phyloP scores from a whole-genome alignment of 2,797 vertebrate species.

The Characodon lateralis region DNA sequence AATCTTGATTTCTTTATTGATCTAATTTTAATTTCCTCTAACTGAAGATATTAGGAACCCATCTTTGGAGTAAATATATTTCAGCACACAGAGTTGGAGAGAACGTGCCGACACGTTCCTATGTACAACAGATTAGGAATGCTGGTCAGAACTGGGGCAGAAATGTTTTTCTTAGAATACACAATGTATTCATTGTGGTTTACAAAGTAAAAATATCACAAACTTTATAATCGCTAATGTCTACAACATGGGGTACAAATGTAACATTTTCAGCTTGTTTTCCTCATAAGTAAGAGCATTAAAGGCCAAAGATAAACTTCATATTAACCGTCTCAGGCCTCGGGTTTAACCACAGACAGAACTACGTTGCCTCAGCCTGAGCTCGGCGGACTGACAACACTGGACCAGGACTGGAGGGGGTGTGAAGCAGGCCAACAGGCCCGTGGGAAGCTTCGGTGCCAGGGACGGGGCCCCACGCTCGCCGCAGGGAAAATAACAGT shows the following conservation, averaged over 20 bases:
- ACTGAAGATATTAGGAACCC: not conserved
- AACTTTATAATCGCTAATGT: too few relatives aligned
- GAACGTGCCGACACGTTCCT: not conserved
- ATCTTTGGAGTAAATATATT: not conserved
- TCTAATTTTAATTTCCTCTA: not conserved
- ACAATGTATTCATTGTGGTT: too few relatives aligned
- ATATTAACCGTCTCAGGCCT: too few relatives aligned
- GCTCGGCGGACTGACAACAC: too few relatives aligned
- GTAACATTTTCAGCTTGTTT: too few relatives aligned
- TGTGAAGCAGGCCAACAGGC: constrained; percentile 43
- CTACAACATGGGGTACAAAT: not conserved
- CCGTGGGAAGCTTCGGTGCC: constrained; percentile 25
- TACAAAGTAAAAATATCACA: too few relatives aligned
- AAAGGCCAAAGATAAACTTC: too few relatives aligned
- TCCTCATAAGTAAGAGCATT: too few relatives aligned
- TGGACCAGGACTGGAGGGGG: constrained; percentile 49
- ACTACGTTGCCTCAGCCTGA: too few relatives aligned
- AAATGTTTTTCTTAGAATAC: not conserved
- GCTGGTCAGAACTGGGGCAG: not conserved
- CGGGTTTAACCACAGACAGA: too few relatives aligned
- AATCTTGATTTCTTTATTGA: not conserved
- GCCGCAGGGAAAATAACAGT: constrained; percentile 54
- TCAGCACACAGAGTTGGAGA: not conserved
- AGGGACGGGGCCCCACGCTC: constrained; percentile 22
- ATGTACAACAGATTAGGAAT: not conserved